Evolutionary conservation across 2,888 invertebrate genomes (phyloP), one percentile per base, ranked within the genome.

Genomic region (Rhingia campestris): DNA sequence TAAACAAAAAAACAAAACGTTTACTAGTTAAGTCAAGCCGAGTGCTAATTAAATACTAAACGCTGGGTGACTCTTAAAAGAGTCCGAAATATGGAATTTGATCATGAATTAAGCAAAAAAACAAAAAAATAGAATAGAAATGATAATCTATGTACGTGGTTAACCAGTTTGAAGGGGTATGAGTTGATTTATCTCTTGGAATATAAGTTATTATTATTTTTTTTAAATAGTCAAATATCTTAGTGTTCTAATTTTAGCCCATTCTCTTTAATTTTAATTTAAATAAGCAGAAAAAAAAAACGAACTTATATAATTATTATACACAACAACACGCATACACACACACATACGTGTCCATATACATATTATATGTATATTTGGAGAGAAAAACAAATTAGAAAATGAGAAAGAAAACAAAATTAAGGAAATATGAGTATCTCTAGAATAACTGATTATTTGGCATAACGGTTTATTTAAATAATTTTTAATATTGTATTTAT

Each of bases 401-500:
- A 61, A 30, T 54, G 3, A 45, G 12, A 69, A 49, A 59, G 32
- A 39, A 76, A n/a, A 54, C 54, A 73, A 47, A 41, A 5, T 9
- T n/a, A 37, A 56, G 45, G 51, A 56, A 63, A 76, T 76, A 61
- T 14, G 51, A 64, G 66, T 77, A 73, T 82, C 77, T 77, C 51
- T 69, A 69, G 73, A 63, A 69, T 82, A 66, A 79, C 58, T 70
- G 64, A 70, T 79, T 49, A 66, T 70, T 79, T 84, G 82, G 82
- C 73, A 74, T 63, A 79, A 73, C 39, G 84, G 80, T 79, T 84
- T 75, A 84, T 79, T 84, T 84, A 61, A 79, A 67, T 77, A 74
- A 75, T 84, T 84, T 79, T 80, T 66, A 82, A 86, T 76, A 86
- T 73, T 86, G 86, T 86, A 86, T 86, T 76, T 80, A 81, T 82